Conservation (phyloP, 2,113 vertebrate species). For the Nanorana parkeri region DNA sequence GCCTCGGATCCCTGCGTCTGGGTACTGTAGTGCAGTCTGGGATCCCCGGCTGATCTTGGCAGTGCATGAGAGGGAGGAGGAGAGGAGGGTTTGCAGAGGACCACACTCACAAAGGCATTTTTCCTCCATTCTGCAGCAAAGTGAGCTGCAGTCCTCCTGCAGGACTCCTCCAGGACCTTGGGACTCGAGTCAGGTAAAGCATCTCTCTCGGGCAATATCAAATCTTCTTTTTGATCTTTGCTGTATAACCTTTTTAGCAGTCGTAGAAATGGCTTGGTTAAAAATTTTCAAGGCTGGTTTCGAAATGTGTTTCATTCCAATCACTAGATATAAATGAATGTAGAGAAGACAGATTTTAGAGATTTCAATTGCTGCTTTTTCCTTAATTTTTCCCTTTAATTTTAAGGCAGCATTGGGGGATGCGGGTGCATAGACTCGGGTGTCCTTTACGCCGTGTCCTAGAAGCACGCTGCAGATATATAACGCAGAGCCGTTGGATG, state of each 20-base stretch:
- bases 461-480: slow-evolving; percentile 23
- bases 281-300: background rate
- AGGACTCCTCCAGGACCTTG: slow-evolving; percentile 36
- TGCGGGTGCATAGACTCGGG: background rate
- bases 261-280: background rate
- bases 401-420: too few relatives aligned
- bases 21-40: slow-evolving; percentile 56
- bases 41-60: slow-evolving; percentile 68
- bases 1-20: slow-evolving; percentile 53
- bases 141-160: slow-evolving; percentile 57
- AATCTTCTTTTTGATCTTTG: background rate
- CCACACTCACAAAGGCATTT: slow-evolving; percentile 56
- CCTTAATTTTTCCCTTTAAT: background rate
- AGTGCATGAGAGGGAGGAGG: slow-evolving; percentile 60
- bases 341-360: background rate
- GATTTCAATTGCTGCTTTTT: background rate
- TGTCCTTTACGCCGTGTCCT: slow-evolving; percentile 50
- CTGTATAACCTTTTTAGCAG: background rate
- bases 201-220: background rate
- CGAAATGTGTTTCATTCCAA: background rate
- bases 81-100: slow-evolving; percentile 58
- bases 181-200: slow-evolving; percentile 35
- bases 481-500: background rate
- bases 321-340: background rate
- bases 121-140: slow-evolving; percentile 62